Evolutionary conservation across 2,113 vertebrate species (phyloP).

Genomic region (Podarcis cretensis): DNA sequence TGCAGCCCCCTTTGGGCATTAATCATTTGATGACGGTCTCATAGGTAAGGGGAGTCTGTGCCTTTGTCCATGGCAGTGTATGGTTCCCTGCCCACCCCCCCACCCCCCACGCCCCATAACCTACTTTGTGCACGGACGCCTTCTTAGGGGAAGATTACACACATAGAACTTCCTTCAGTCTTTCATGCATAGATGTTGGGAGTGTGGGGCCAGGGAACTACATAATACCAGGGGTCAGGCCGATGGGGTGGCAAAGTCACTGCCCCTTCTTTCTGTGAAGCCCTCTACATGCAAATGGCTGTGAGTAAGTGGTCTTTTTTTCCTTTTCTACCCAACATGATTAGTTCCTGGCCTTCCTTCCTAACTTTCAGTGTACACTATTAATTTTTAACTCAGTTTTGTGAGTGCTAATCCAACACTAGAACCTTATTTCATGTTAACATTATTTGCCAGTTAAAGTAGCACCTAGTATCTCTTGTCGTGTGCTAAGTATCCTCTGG

Average conservation of each 20-base stretch:
- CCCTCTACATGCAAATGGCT: neutral
- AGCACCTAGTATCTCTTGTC: slow-evolving; percentile 52
- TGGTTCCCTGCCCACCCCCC: neutral
- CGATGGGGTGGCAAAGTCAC: neutral
- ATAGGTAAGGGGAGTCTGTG: neutral
- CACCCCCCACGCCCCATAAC: neutral
- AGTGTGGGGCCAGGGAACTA: neutral
- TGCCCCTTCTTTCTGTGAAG: neutral
- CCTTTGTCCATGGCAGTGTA: neutral
- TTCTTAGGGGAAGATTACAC: neutral
- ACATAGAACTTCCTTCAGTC: neutral
- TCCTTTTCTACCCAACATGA: neutral
- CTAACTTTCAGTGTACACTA: neutral
- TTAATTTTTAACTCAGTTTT: slow-evolving; percentile 59
- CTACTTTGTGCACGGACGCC: neutral
- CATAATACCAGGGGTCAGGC: neutral
- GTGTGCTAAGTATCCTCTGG: slow-evolving; percentile 44
- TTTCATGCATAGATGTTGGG: neutral
- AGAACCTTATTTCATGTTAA: slow-evolving; percentile 55
- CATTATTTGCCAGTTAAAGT: slow-evolving; percentile 52
- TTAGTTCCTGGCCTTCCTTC: neutral
- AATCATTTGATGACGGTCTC: neutral
- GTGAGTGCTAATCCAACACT: slow-evolving; percentile 23
- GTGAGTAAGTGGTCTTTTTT: neutral
- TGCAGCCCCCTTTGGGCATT: neutral